Conservation (phyloP, 2,113 vertebrate species). For the Pogonocichla stellata region DNA sequence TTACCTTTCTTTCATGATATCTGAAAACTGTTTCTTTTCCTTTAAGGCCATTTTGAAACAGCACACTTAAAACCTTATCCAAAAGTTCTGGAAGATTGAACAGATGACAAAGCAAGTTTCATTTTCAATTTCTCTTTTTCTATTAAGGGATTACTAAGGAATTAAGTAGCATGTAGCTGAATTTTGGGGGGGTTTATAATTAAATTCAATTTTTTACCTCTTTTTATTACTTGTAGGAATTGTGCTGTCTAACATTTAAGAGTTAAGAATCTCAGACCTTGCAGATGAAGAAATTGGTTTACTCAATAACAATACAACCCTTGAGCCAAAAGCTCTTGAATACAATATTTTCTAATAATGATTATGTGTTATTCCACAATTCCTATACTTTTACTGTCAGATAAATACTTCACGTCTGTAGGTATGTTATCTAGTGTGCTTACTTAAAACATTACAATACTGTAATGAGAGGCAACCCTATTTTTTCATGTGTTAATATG, state of each 20-base stretch:
- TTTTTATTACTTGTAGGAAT: background rate
- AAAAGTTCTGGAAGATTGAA: background rate
- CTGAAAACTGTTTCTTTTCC: conserved; percentile 5
- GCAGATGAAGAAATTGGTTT: background rate
- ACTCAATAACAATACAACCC: background rate
- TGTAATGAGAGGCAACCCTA: background rate
- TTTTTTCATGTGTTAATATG: background rate
- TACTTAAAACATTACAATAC: background rate
- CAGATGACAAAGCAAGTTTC: background rate
- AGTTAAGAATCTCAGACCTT: background rate
- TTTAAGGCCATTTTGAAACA: background rate
- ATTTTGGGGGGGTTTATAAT: background rate
- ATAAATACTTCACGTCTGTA: background rate
- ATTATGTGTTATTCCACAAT: background rate
- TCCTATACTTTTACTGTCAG: background rate
- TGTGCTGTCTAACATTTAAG: background rate
- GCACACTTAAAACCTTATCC: background rate
- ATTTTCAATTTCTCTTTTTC: background rate
- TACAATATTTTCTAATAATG: background rate
- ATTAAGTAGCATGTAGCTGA: background rate
- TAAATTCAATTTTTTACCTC: background rate
- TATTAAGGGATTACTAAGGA: background rate
- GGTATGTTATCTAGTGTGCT: background rate
- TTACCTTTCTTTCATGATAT: background rate
- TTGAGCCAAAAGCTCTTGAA: background rate